Evolutionary conservation across 2,797 vertebrate species (phyloP).

Genomic region (Scolopax bukidnonensis): DNA sequence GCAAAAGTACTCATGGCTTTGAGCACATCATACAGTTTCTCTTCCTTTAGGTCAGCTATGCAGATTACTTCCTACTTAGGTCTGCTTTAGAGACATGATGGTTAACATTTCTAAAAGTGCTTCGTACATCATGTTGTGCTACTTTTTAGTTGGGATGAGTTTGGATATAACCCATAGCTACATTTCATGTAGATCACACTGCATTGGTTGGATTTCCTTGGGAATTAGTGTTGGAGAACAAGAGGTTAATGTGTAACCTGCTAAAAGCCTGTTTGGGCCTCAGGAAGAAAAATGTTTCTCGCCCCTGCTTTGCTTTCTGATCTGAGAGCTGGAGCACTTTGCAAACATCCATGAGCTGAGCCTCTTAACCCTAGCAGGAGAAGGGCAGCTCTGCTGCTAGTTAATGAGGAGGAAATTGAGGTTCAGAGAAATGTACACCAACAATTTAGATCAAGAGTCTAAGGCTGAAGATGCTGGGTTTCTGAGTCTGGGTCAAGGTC

Average conservation of each 20-base stretch:
- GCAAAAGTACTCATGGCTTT: neutral
- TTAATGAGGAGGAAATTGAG: neutral
- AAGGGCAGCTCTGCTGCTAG: neutral
- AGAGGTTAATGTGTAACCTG: neutral
- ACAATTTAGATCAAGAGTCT: neutral
- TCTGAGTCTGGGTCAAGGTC: neutral
- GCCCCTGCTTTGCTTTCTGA: neutral
- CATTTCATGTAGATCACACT: neutral
- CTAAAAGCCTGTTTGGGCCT: neutral
- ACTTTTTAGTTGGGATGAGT: neutral
- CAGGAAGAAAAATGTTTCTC: neutral
- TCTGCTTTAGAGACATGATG: neutral
- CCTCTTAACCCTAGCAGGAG: neutral
- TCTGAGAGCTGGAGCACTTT: neutral
- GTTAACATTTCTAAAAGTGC: neutral
- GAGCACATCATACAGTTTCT: neutral
- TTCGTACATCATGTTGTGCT: neutral
- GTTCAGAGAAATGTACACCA: neutral
- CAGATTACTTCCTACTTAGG: neutral
- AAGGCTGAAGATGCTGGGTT: neutral
- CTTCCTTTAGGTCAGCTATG: neutral
- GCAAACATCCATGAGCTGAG: neutral
- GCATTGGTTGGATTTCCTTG: neutral
- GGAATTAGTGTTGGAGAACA: neutral
- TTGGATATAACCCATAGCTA: neutral